A percentile compares a stretch with the other conserved stretches of the same genome.
Evolutionary conservation across 2,113 vertebrate species (phyloP).

Genomic region (Pomatostomus ruficeps): DNA sequence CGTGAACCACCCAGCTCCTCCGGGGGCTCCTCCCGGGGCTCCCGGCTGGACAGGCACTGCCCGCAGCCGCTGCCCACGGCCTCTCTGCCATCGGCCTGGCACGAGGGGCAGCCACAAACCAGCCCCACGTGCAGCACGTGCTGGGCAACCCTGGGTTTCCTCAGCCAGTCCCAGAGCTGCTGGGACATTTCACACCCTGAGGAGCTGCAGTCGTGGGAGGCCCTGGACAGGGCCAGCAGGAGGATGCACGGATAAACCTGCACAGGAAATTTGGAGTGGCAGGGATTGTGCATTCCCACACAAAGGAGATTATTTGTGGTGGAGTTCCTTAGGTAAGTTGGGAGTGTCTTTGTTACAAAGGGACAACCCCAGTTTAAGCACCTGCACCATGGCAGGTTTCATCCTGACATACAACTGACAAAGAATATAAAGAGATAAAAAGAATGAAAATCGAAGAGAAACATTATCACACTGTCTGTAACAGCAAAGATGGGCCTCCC

Average conservation of each 20-base stretch:
- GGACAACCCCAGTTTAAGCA: neutral
- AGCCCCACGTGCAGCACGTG: accelerated
- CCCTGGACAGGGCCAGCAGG: neutral
- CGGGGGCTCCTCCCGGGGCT: neutral
- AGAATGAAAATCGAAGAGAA: neutral
- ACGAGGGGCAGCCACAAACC: neutral
- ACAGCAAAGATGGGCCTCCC: neutral
- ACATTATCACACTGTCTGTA: neutral
- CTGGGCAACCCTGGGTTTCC: neutral
- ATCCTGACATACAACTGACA: neutral
- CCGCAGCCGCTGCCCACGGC: neutral
- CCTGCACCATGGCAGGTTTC: neutral
- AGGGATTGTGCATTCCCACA: neutral
- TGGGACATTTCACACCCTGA: accelerated
- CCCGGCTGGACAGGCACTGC: neutral
- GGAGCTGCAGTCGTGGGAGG: neutral
- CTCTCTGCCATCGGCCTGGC: accelerated
- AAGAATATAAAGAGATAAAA: neutral
- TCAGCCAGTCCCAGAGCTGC: neutral
- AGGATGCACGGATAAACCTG: neutral
- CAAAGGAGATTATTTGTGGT: neutral
- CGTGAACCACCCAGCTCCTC: neutral
- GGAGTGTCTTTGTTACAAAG: neutral
- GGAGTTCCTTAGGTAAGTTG: neutral
- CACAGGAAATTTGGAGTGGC: accelerated